Percentiles rank a stretch among this genome's conserved stretches.
Conservation (phyloP, 2,797 vertebrate genomes). For the Coreius guichenoti region DNA sequence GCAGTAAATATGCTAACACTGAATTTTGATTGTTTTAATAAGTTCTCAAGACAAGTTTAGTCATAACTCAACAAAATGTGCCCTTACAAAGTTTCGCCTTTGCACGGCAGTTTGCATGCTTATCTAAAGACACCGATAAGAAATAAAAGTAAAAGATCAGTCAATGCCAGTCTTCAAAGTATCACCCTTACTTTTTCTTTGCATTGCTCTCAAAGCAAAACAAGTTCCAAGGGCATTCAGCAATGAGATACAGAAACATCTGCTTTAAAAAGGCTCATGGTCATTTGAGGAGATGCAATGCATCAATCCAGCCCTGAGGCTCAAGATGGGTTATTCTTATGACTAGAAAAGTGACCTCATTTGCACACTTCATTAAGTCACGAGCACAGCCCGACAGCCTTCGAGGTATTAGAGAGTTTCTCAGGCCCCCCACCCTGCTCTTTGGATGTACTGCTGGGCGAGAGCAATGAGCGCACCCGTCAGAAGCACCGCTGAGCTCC, state of each 20-base stretch:
- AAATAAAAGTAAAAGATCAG: constrained; percentile 19
- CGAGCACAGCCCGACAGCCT: constrained; percentile 42
- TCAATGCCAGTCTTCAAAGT: background rate
- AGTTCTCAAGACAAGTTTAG: background rate
- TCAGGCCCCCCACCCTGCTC: constrained; percentile 34
- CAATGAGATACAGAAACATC: constrained; percentile 43
- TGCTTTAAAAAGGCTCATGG: constrained; percentile 42
- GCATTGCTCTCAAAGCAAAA: constrained; percentile 11
- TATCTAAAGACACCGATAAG: background rate
- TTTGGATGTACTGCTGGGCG: constrained; percentile 25
- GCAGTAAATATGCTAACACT: background rate
- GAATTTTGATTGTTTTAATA: background rate
- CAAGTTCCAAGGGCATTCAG: constrained; percentile 28
- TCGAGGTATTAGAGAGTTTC: constrained; percentile 36
- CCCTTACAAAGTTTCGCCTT: background rate
- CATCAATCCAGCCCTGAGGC: constrained; percentile 50
- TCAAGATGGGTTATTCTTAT: constrained; percentile 51
- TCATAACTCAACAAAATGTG: background rate
- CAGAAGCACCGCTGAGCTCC: constrained; percentile 12
- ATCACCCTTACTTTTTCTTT: constrained; percentile 7
- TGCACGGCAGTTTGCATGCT: background rate
- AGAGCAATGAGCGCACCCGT: constrained; percentile 17
- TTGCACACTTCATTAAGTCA: constrained; percentile 62
- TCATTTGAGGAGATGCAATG: constrained; percentile 49
- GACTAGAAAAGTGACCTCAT: constrained; percentile 56